Percentiles rank a stretch among this genome's conserved stretches.
phyloP scores from a whole-genome alignment of 1,140 invertebrate genomes.

The Radopholus similis region DNA sequence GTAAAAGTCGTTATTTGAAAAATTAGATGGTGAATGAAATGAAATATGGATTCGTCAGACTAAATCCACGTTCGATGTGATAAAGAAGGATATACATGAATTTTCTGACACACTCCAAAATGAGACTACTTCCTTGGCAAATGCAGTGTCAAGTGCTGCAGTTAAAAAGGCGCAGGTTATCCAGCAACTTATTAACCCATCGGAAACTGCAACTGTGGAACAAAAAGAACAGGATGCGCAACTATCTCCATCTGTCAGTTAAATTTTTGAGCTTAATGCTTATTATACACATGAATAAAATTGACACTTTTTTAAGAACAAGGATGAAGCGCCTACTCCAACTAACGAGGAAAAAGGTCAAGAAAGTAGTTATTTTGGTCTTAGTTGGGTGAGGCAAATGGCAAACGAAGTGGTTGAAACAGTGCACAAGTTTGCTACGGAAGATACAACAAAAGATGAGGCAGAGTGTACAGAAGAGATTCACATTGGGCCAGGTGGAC shows the following conservation, averaged over 20 bases:
- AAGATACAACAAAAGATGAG: slow-evolving; percentile 50
- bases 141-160: slow-evolving; percentile 33
- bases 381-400: slow-evolving; percentile 34
- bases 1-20: slow-evolving; percentile 1
- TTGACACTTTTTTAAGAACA: too few species aligned
- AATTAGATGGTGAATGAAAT: slow-evolving; percentile 1
- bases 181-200: slow-evolving; percentile 38
- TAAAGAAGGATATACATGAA: slow-evolving; percentile 53
- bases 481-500: slow-evolving; percentile 2
- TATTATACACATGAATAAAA: too few species aligned
- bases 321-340: too few species aligned
- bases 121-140: slow-evolving; percentile 46
- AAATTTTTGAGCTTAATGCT: too few species aligned
- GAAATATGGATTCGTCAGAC: slow-evolving; percentile 38
- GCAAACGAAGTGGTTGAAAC: slow-evolving; percentile 48
- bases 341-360: slow-evolving; percentile 17
- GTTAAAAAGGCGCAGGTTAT: slow-evolving; percentile 43
- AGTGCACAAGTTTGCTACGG: slow-evolving; percentile 48
- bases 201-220: too few species aligned
- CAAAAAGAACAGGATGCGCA: too few species aligned
- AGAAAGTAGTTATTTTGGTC: slow-evolving; percentile 12
- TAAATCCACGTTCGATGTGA: slow-evolving; percentile 41
- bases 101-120: slow-evolving; percentile 46
- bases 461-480: slow-evolving; percentile 39
- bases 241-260: too few species aligned